Base-by-base conservation (phyloP, 1,140 invertebrate species). In the Antheraea pernyi region DNA sequence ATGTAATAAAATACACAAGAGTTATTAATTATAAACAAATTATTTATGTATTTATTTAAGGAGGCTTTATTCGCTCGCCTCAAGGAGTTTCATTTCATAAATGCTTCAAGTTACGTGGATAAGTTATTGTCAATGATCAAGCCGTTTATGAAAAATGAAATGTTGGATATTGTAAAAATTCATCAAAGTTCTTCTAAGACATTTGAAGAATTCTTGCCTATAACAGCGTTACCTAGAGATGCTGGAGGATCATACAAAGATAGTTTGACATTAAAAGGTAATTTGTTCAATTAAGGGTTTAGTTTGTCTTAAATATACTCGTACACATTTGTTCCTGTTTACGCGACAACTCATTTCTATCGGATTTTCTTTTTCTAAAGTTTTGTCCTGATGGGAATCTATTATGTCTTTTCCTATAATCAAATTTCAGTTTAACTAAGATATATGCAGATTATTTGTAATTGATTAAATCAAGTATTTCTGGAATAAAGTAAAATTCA, bases 101-200 rank as follows among this genome's bases (percentile, higher is more conserved):
- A 96, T 68, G 93, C 94, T 60, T 93, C 94, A 4, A 87, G 93
- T 0, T 93, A 95, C 22, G 92, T 95, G 84, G 95, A 96, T 70
- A 94, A 94, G 78, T 90, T 95, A 36, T 68, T 96, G 64, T 91
- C 92, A 0, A 82, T 96, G 72, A 93, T 96, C 84, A 95, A 92
- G 75, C 95, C 95, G 0, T 95, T 96, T 67, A 94, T 96, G 93
- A 96, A 95, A 71, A 94, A 94, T 60, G 94, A 95, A 69, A 79
- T 95, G 2, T 77, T 94, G 6, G 92, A 93, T 37, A 91, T 95
- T 78, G 84, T 95, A 71, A 83, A 91, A 19, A 69, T 93, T 53
- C 93, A 93, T 71, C 69, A 75, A 60, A 72, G 73, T 58, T 73
- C 77, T 19, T 73, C 85, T 10, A 81, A 89, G 18, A 84, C 86